phyloP scores from a whole-genome alignment of 2,113 vertebrate species.

The Dicerorhinus sumatrensis region DNA sequence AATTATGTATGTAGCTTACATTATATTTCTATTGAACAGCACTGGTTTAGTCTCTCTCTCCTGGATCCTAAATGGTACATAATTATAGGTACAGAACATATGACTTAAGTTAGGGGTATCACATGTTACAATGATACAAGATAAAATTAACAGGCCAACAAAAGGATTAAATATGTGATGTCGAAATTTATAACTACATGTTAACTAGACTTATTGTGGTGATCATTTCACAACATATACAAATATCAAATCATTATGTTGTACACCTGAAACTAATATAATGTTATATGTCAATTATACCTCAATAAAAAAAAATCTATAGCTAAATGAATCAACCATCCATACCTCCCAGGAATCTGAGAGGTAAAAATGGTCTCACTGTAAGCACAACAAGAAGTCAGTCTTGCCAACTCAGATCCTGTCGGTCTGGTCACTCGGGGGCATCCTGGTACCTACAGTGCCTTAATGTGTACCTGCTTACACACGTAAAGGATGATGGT shows the following conservation, averaged over 20 bases:
- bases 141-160: background rate
- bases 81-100: background rate
- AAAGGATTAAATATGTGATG: background rate
- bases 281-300: background rate
- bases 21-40: background rate
- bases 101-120: background rate
- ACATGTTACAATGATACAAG: background rate
- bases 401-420: background rate
- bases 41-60: background rate
- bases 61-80: background rate
- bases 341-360: background rate
- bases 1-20: background rate
- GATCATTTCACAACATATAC: background rate
- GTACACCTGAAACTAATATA: background rate
- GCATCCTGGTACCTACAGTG: background rate
- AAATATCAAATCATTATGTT: background rate
- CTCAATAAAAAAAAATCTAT: background rate
- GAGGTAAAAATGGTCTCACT: background rate
- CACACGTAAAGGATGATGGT: background rate
- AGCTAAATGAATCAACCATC: constrained; percentile 4
- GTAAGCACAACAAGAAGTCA: background rate
- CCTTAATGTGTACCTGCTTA: background rate
- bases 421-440: background rate
- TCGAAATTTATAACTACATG: background rate
- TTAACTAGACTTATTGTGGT: background rate